Percentiles rank a stretch among this genome's conserved stretches.
Evolutionary conservation across 2,888 invertebrate genomes (phyloP).

Genomic region (Orgyia antiqua): DNA sequence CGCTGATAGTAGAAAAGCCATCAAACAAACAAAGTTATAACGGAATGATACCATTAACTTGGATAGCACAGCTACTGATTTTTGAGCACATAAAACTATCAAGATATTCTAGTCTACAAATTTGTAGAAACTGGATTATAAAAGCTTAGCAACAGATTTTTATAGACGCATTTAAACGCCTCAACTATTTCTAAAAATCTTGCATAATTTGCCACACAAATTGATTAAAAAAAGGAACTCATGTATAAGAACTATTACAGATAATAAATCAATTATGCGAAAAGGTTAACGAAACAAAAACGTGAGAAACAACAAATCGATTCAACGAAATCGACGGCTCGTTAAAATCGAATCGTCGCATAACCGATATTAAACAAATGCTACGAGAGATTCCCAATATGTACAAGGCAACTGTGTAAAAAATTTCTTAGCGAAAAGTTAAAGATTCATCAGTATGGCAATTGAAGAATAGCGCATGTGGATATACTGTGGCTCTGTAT

Average conservation of each 20-base stretch:
- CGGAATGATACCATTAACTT: constrained; percentile 19
- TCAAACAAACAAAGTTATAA: constrained; percentile 26
- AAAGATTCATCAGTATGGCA: constrained; percentile 28
- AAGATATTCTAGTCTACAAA: neutral
- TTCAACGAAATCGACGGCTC: constrained; percentile 51
- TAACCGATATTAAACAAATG: constrained; percentile 64
- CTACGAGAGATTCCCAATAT: constrained; percentile 44
- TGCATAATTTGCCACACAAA: constrained; percentile 18
- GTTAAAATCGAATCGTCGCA: constrained; percentile 64
- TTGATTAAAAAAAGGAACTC: constrained; percentile 26
- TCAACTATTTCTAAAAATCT: constrained; percentile 7
- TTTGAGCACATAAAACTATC: constrained; percentile 3
- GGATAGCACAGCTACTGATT: constrained; percentile 15
- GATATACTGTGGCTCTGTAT: constrained; percentile 40
- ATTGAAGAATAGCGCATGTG: constrained; percentile 20
- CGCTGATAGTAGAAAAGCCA: constrained; percentile 24
- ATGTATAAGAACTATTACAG: constrained; percentile 44
- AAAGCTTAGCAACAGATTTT: neutral
- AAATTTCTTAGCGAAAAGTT: constrained; percentile 23
- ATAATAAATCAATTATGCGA: constrained; percentile 60
- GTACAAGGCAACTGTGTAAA: constrained; percentile 32
- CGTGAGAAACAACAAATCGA: constrained; percentile 67
- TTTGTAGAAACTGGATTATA: neutral
- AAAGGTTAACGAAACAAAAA: constrained; percentile 64
- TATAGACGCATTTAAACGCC: neutral